These are phyloP conservation scores for Ectemnius continuus DNA, from an alignment of 2,888 invertebrate genomes.

Conservation along the genomic window DNA sequence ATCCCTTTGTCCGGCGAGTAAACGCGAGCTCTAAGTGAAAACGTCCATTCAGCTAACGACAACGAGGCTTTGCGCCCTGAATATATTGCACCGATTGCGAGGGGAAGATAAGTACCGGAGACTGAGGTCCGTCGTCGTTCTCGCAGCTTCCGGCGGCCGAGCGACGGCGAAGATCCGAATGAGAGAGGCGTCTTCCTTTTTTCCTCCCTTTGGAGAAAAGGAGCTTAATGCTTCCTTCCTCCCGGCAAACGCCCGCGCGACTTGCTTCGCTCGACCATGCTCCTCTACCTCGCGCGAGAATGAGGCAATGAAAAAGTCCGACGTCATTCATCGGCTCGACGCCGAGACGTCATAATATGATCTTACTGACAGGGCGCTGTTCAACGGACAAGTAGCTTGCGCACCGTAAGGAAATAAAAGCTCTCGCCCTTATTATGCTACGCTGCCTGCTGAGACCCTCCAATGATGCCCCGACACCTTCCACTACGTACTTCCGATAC, in stretches of 20 bases:
- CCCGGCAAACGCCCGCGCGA: background rate
- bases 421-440: background rate
- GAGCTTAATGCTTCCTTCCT: constrained; percentile 50
- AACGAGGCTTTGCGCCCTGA: constrained; percentile 73
- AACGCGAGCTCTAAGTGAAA: constrained; percentile 70
- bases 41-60: constrained; percentile 70
- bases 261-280: too few species aligned
- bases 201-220: constrained; percentile 45
- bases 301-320: constrained; percentile 40
- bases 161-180: constrained; percentile 19
- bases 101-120: constrained; percentile 70
- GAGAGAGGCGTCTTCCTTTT: constrained; percentile 1
- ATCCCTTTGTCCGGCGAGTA: constrained; percentile 73
- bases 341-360: constrained; percentile 55
- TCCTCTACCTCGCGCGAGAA: background rate
- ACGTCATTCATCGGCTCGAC: constrained; percentile 49
- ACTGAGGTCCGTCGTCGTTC: constrained; percentile 56
- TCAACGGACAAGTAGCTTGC: constrained; percentile 37
- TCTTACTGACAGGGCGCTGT: constrained; percentile 29
- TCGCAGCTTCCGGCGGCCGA: constrained; percentile 50
- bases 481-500: too few species aligned
- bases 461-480: too few species aligned
- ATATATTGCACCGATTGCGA: constrained; percentile 73
- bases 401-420: constrained; percentile 36
- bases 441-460: too few species aligned